Base-by-base conservation (phyloP, 2,797 vertebrate species). In the Pangasius mekongensis region DNA sequence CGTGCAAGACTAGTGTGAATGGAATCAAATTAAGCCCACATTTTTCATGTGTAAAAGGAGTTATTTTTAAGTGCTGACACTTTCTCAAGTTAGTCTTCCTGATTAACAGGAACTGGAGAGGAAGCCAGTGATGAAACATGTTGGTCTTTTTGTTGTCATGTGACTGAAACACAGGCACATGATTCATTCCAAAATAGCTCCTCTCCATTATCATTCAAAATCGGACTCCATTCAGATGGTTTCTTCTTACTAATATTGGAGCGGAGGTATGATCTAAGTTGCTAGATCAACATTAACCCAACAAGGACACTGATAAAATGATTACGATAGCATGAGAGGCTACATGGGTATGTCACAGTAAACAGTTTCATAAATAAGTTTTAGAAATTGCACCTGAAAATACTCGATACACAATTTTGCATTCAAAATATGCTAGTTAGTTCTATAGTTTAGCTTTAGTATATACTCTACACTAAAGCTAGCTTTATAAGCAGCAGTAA, bases 21-120 rank as follows among this genome's bases (percentile, higher is more conserved):
- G 56, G 67, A 83, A 69, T 43, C 67, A 69, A 85, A 87, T 76
- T 74, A 85, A 90, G 91, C 87, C 87, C 87, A 88, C 91, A 71
- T 92, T 88, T 87, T 43, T 89, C 43, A 76, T 90, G 85, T 90
- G 77, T 92, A 90, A 94, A 93, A 91, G 86, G 27, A 54, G 43
- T 80, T 96, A 95, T 95, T 94, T 95, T 94, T 95, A 95, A 93
- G 93, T 94, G 93, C 91, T 91, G 91, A 94, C 93, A 94, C 91
- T 94, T 95, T 95, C 91, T 94, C 89, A 91, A 94, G 93, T 92
- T 86, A 90, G 91, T 91, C 94, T 96, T 96, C 95, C 95, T 95
- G 95, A 92, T 95, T 96, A 89, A 94, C 91, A 93, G 91, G 95
- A 96, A 96, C 94, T 74, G 27, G 86, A 91, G 92, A 95, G 95